These are phyloP conservation scores for Trochalopteron elliotii DNA, from an alignment of 2,113 vertebrate genomes.

Conservation along the genomic window DNA sequence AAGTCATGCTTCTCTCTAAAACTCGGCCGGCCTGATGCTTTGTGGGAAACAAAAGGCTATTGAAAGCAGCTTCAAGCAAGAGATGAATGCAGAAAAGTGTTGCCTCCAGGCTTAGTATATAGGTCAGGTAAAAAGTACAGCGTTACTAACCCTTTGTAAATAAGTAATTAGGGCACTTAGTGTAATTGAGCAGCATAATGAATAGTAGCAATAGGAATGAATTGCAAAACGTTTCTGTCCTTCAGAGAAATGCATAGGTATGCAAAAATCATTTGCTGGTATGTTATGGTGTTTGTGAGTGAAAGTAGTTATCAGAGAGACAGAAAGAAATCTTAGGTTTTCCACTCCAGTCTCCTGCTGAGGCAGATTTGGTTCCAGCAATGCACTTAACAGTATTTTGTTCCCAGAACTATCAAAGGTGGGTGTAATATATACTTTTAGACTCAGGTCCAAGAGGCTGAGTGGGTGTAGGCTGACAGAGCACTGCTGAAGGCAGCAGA, in stretches of 20 bases:
- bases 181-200: slow-evolving; percentile 61
- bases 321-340: slow-evolving; percentile 26
- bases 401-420: slow-evolving; percentile 35
- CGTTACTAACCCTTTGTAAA: slow-evolving; percentile 55
- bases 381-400: slow-evolving; percentile 38
- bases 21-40: not conserved
- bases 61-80: not conserved
- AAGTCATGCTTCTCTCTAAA: not conserved
- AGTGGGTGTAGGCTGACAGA: not conserved
- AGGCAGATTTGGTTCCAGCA: slow-evolving; percentile 33
- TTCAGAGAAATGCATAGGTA: slow-evolving; percentile 25
- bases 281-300: not conserved
- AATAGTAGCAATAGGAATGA: slow-evolving; percentile 37
- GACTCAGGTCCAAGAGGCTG: not conserved
- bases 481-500: not conserved
- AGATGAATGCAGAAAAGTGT: not conserved
- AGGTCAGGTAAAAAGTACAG: not conserved
- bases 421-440: slow-evolving; percentile 39
- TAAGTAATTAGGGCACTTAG: slow-evolving; percentile 59
- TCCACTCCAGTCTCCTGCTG: not conserved
- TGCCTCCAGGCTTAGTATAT: not conserved
- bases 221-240: not conserved
- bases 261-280: not conserved
- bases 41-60: not conserved
- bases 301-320: not conserved